Base-by-base conservation (phyloP, 2,797 vertebrate species). In the Poecilia picta region DNA sequence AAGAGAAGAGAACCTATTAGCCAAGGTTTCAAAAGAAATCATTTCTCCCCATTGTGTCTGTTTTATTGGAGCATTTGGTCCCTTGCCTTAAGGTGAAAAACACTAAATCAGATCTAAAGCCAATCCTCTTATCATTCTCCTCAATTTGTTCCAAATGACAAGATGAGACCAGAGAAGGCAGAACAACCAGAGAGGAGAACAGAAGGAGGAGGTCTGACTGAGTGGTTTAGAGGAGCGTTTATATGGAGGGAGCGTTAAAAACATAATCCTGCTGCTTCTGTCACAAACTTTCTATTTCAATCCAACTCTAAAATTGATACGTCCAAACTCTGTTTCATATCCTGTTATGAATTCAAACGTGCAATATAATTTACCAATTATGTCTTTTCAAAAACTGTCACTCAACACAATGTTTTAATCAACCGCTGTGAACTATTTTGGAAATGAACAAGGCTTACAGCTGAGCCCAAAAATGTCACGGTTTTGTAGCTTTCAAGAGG, bases 101-200 rank as follows among this genome's bases (percentile, higher is more conserved):
- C 33, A 84, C 53, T 76, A 89, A 92, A 85, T 64, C 53, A 89
- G 89, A 91, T 91, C 90, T 88, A 62, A 80, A 85, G 73, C 74
- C 94, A 93, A 95, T 95, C 93, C 87, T 76, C 82, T 90, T 89
- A 84, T 89, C 84, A 62, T 78, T 85, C 86, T 76, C 72, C 23
- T 81, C 81, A 93, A 90, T 84, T 89, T 90, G 79, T 88, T 89
- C 77, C 71, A 75, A 75, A 75, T 82, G 86, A 84, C 62, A 82
- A 76, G 72, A 84, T 20, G 46, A 72, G 77, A 15, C 75, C 64
- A 46, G 16, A 59, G 39, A 31, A 46, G 68, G 39, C 57, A 31
- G 31, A 33, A 70, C 2, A 36, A 36, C 18, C n/a, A 70, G 10
- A 85, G 53, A 55, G 39, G 10, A 72, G 55, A 47, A 53, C 2